A percentile compares a stretch with the other conserved stretches of the same genome.
These are phyloP conservation scores for Mobula hypostoma DNA, from an alignment of 2,113 vertebrate genomes.

Conservation along the genomic window DNA sequence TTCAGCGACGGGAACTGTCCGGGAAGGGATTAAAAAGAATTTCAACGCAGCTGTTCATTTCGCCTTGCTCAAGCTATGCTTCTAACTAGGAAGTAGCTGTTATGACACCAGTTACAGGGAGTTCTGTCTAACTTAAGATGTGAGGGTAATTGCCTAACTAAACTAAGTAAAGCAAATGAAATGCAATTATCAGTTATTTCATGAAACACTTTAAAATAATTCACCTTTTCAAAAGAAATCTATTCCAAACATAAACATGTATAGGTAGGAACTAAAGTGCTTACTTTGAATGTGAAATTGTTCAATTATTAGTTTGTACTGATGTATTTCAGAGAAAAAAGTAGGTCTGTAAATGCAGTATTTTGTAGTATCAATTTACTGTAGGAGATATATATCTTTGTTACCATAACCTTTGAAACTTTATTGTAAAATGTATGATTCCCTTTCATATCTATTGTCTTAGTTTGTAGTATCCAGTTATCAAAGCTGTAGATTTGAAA, in stretches of 20 bases:
- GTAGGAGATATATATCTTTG: conserved; percentile 26
- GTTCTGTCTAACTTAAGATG: not conserved
- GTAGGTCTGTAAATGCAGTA: conserved; percentile 2
- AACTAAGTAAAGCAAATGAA: not conserved
- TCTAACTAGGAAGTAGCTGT: not conserved
- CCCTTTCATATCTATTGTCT: conserved; percentile 9
- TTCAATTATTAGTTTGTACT: conserved; percentile 16
- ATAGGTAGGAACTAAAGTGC: not conserved
- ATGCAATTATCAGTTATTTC: not conserved
- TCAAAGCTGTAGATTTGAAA: conserved; percentile 26
- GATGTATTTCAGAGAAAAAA: conserved; percentile 17
- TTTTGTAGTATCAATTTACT: conserved; percentile 28
- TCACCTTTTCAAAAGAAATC: not conserved
- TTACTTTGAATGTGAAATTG: conserved; percentile 24
- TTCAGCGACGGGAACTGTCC: not conserved
- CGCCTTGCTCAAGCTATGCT: not conserved
- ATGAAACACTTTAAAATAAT: not conserved
- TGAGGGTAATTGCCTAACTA: not conserved
- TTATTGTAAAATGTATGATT: conserved; percentile 11
- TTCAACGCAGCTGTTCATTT: not conserved
- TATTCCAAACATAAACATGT: conserved; percentile 18
- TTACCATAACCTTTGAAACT: not conserved
- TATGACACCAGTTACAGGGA: not conserved
- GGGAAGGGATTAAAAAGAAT: not conserved
- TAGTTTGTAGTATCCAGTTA: not conserved